Evolutionary conservation across 2,888 invertebrate species (phyloP).

Genomic region (Apamea epomidion): DNA sequence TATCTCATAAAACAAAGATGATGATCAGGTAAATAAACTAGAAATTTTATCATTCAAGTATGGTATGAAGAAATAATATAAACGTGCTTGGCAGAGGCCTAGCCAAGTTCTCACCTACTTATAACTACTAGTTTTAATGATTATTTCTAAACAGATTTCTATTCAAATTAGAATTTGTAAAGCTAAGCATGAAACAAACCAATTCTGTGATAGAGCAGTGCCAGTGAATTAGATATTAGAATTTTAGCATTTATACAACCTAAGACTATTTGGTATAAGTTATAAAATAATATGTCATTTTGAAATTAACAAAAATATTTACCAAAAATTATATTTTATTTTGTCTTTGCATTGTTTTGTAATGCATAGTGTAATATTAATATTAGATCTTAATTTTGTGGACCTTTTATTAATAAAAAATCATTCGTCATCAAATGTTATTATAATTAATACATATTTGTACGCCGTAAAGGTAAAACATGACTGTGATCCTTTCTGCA

Average conservation of each 20-base stretch:
- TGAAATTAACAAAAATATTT: slow-evolving; percentile 61
- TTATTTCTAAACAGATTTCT: slow-evolving; percentile 21
- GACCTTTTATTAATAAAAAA: slow-evolving; percentile 44
- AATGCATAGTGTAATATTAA: slow-evolving; percentile 35
- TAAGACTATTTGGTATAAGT: slow-evolving; percentile 61
- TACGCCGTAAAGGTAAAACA: too few species aligned
- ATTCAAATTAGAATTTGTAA: slow-evolving; percentile 43
- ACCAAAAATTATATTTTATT: slow-evolving; percentile 64
- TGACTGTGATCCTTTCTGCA: too few species aligned
- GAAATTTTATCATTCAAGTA: slow-evolving; percentile 3
- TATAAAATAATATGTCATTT: slow-evolving; percentile 64
- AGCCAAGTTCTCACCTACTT: slow-evolving; percentile 15
- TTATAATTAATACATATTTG: too few species aligned
- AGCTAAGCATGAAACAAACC: slow-evolving; percentile 52
- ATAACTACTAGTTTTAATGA: slow-evolving; percentile 17
- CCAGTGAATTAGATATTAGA: slow-evolving; percentile 76
- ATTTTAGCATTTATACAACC: slow-evolving; percentile 61
- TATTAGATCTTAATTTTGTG: slow-evolving; percentile 25
- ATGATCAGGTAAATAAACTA: background rate
- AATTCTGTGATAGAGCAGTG: slow-evolving; percentile 83
- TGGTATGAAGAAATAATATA: background rate
- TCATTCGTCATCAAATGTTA: background rate
- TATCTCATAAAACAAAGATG: background rate
- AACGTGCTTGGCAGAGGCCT: background rate
- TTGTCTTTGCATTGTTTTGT: slow-evolving; percentile 36